phyloP scores from a whole-genome alignment of 2,888 invertebrate genomes.

The Andrena fulva region DNA sequence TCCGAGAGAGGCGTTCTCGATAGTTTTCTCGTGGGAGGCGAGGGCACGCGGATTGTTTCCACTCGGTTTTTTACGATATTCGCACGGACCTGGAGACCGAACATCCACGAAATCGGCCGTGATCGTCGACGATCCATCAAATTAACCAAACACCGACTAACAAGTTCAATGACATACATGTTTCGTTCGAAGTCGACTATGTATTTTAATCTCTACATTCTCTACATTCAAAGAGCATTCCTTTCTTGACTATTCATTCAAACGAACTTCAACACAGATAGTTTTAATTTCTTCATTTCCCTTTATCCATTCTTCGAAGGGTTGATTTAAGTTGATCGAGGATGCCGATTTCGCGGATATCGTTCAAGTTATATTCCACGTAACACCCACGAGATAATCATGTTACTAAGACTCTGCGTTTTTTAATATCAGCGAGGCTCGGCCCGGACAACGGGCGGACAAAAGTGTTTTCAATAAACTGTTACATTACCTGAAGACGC shows the following conservation, averaged over 20 bases:
- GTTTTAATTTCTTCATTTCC: not conserved
- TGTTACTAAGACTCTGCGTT: constrained; percentile 84
- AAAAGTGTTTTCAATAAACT: constrained; percentile 84
- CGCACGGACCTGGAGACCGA: constrained; percentile 69
- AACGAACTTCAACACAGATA: not conserved
- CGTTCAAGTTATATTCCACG: constrained; percentile 78
- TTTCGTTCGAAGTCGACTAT: no score
- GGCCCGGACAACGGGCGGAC: constrained; percentile 77
- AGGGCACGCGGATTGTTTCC: constrained; percentile 59
- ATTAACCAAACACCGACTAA: not conserved
- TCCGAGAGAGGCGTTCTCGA: constrained; percentile 46
- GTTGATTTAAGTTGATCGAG: not conserved
- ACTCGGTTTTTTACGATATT: constrained; percentile 70
- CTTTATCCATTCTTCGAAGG: not conserved
- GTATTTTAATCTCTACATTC: not conserved
- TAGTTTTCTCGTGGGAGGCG: constrained; percentile 54
- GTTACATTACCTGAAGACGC: constrained; percentile 82
- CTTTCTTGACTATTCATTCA: not conserved
- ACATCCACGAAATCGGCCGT: constrained; percentile 66
- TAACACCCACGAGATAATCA: constrained; percentile 83
- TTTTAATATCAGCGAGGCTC: constrained; percentile 84
- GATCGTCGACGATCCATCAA: not conserved
- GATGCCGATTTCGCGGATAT: constrained; percentile 78
- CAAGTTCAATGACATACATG: not conserved
- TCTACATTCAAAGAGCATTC: not conserved